Base-by-base conservation (phyloP, 2,888 invertebrate genomes). In the Brenthis daphne region DNA sequence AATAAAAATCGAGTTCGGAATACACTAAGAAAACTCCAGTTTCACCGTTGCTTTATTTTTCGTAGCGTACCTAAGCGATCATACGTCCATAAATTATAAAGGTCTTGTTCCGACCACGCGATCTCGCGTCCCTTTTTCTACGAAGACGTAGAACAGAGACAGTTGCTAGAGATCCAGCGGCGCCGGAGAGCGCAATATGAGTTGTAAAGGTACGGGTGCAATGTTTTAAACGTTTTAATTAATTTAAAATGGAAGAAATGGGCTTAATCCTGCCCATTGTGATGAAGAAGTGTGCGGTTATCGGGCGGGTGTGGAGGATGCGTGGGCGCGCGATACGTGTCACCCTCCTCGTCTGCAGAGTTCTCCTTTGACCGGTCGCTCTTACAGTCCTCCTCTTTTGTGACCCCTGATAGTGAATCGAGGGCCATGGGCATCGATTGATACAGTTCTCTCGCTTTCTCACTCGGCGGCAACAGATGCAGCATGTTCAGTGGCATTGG, bases 401-500 rank as follows among this genome's bases (percentile, higher is more conserved):
- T 81, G 53, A 83, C 80, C 56, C 83, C 89, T 64, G 94, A 93
- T 80, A 94, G 86, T 77, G 94, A 90, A 81, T 94, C 94, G 79
- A 94, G 86, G 73, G 93, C 94, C 87, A 92, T 93, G 76, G 90
- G 93, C 89, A 88, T 93, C 70, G 88, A 89, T 81, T 91, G 94
- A 85, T 89, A 95, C 83, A 92, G 94, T 88, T 94, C 96, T 78
- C 95, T 87, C 78, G 95, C 95, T 81, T 96, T 96, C 79, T 97
- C 97, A 79, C 94, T 95, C 55, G 96, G 97, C 69, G 97, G 97
- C 80, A 97, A 86, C 68, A 97, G 92, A 83, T 97, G 97, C 73
- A 97, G 93, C 97, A 97, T 97, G 83, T 96, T 96, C 47, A 97
- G 94, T 47, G 97, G 97, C 81, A 97, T 95, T 0, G 97, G 97